Base-by-base conservation (phyloP, 1,140 invertebrate genomes). In the Bicyclus anynana region DNA sequence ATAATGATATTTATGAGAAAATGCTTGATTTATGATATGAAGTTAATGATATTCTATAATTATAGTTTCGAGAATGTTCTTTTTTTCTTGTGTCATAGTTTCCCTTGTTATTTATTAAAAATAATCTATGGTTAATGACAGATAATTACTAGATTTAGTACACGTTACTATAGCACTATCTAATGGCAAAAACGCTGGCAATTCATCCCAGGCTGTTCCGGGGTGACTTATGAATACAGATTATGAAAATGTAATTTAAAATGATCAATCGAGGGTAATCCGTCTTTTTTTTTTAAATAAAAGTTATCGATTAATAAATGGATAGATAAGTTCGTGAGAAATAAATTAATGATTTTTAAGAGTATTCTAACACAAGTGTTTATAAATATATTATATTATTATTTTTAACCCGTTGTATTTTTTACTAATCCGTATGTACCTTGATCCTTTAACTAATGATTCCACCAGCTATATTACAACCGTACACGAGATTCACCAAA, bases 371-470 rank as follows among this genome's bases (percentile, higher is more conserved):
- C 82, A 87, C 81, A 85, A 87, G 84, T 86, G 85, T 88, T 88
- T 88, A 88, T 86, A 86, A 88, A 88, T 88, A 88, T 88, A 77
- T 76, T 72, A 88, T 88, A 85, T 88, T 88, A 86, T 86, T 88
- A 88, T 86, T 88, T 88, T 88, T 88, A 83, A 63, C 57, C 59
- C 63, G 75, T 83, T 72, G 72, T 82, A n/a, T 70, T 75, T 77
- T 84, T 83, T 74, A 81, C 77, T 88, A 82, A 85, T 74, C 62
- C 62, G 77, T 74, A 69, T 83, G 80, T 59, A 55, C 74, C 77
- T 62, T 49, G 53, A 55, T 66, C 59, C 49, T 69, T 51, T 44
- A 77, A 72, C 73, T 63, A 55, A 54, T 62, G 67, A 78, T 88
- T 88, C 83, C 80, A 86, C 85, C 84, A 88, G 84, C 84, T 88